Base-by-base conservation (phyloP, 2,888 invertebrate species). In the Amaurobius ferox region DNA sequence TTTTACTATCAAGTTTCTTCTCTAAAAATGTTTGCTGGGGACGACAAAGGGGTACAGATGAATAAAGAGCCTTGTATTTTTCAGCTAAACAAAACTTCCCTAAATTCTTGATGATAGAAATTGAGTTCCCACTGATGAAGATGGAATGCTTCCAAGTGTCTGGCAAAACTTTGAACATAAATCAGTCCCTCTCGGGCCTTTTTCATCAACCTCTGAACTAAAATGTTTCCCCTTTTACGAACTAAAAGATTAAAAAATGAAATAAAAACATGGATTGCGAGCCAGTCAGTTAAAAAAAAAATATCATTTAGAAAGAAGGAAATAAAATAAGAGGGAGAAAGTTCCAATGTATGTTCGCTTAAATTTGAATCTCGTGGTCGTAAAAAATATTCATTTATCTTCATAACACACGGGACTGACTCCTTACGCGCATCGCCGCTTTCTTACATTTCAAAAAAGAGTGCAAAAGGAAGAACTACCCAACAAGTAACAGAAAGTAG, bases 161-260 rank as follows among this genome's bases (percentile, higher is more conserved):
- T 5, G 39, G 28, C 16, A 40, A 68, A 68, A 68, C 40, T 68
- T 68, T 68, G 40, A 40, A 68, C 40, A 68, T 68, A 68, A 68
- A 68, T 68, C 68, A 68, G 68, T 28, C 13, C 28, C 40, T 68
- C 40, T 40, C 35, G 68, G 68, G 68, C 30, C 68, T 68, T 68
- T 40, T 68, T 68, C 40, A 40, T 68, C 40, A 68, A 68, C 28
- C 26, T 28, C 68, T 68, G 68, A 68, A 68, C 68, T 68, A 68
- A 40, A 68, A 28, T 39, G 39, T 68, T 30, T 35, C 40, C 28
- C 13, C 40, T 68, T 68, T 66, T 28, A 28, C 39, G 40, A 68
- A 40, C 23, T 29, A 30, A 30, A 30, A 19, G 39, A 39, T 39
- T 40, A 68, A 68, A 40, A 28, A 68, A 40, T 39, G 40, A 68